Conservation (phyloP, 2,888 invertebrate genomes). For the Onthophagus sagittarius region DNA sequence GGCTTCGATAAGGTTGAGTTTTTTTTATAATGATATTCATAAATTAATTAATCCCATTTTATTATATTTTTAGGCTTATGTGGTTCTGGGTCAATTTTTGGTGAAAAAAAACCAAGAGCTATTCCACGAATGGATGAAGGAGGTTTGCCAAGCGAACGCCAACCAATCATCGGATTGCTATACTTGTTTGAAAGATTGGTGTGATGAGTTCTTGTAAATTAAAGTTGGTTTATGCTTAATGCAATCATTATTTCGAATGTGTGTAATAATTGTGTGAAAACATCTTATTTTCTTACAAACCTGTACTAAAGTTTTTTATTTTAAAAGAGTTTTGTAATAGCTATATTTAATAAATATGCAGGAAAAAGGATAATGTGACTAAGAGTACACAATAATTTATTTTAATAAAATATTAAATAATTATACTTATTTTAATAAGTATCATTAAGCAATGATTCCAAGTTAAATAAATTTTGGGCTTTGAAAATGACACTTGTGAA, state of each 20-base stretch:
- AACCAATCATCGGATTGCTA: slow-evolving; percentile 94
- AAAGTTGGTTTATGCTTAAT: background rate
- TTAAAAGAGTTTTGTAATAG: no score
- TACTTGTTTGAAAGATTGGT: slow-evolving; percentile 96
- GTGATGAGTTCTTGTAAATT: slow-evolving; percentile 91
- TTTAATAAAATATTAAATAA: no score
- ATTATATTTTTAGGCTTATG: slow-evolving; percentile 77
- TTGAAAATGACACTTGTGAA: no score
- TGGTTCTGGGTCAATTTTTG: slow-evolving; percentile 93
- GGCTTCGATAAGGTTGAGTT: slow-evolving; percentile 90
- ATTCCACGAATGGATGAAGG: slow-evolving; percentile 98
- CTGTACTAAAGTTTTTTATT: no score
- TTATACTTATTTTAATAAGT: no score
- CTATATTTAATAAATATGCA: no score
- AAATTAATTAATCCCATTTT: background rate
- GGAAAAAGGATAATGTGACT: no score
- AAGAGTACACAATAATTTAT: no score
- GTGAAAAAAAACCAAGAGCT: slow-evolving; percentile 94
- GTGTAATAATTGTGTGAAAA: background rate
- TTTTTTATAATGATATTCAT: background rate
- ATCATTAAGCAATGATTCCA: no score
- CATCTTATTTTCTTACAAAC: no score
- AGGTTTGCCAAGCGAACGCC: slow-evolving; percentile 82
- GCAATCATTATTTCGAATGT: background rate
- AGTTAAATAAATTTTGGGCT: no score